Conservation (phyloP, 1,140 invertebrate species). For the Eufriesea mexicana region DNA sequence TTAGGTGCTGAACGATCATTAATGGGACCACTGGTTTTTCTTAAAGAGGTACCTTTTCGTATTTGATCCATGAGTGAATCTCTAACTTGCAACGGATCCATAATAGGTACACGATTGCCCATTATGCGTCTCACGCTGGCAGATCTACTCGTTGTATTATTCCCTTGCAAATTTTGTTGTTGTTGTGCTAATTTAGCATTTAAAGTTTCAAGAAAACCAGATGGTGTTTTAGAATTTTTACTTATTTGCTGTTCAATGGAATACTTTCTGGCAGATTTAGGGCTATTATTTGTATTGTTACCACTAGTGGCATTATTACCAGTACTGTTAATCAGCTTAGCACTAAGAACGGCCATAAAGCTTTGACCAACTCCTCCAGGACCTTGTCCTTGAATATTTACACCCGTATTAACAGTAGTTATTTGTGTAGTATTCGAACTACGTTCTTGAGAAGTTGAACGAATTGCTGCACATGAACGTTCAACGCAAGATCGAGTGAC, state of each 20-base stretch:
- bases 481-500: slow-evolving; percentile 73
- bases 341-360: slow-evolving; percentile 88
- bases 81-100: slow-evolving; percentile 83
- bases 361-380: slow-evolving; percentile 84
- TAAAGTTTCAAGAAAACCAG: slow-evolving; percentile 88
- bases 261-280: slow-evolving; percentile 72
- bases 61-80: slow-evolving; percentile 95
- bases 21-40: slow-evolving; percentile 85
- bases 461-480: slow-evolving; percentile 61
- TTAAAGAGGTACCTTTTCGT: slow-evolving; percentile 90
- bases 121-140: slow-evolving; percentile 87
- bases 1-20: slow-evolving; percentile 87
- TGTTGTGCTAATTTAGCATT: slow-evolving; percentile 88
- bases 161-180: slow-evolving; percentile 78
- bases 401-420: slow-evolving; percentile 60
- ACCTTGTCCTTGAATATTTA: slow-evolving; percentile 69
- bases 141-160: slow-evolving; percentile 86
- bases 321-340: slow-evolving; percentile 85
- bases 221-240: slow-evolving; percentile 76
- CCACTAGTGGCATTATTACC: slow-evolving; percentile 66
- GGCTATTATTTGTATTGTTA: slow-evolving; percentile 77
- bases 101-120: slow-evolving; percentile 79
- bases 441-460: slow-evolving; percentile 71
- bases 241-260: slow-evolving; percentile 66
- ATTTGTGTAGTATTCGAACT: slow-evolving; percentile 72